phyloP scores from a whole-genome alignment of 2,888 invertebrate genomes.

The Agelastica alni region DNA sequence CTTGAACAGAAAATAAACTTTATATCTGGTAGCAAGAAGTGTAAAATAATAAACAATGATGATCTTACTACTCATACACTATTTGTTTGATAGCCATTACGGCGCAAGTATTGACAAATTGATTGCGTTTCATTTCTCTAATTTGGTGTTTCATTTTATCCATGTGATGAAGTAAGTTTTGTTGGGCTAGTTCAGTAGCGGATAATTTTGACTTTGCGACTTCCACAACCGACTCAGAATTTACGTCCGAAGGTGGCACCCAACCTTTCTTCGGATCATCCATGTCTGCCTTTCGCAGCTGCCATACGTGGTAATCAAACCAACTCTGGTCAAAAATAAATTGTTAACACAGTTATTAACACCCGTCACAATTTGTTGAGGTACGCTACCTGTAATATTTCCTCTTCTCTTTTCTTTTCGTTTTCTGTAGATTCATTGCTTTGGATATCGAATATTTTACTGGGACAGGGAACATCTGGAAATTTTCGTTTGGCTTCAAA shows the following conservation, averaged over 20 bases:
- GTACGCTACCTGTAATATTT: constrained; percentile 16
- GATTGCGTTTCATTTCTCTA: constrained; percentile 34
- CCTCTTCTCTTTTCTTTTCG: constrained; percentile 23
- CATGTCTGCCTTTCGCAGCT: constrained; percentile 46
- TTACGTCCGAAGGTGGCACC: constrained; percentile 31
- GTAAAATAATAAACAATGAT: too few species aligned
- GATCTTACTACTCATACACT: constrained; percentile 52
- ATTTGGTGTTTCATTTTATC: constrained; percentile 30
- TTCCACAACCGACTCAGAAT: neutral
- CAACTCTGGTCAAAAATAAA: too few species aligned
- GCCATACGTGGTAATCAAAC: constrained; percentile 47
- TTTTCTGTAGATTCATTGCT: neutral
- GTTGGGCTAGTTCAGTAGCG: constrained; percentile 8
- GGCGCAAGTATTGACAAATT: constrained; percentile 47
- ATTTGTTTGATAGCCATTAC: constrained; percentile 52
- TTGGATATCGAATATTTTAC: constrained; percentile 10
- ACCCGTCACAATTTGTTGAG: too few species aligned
- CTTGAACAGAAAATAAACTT: too few species aligned
- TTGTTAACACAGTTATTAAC: too few species aligned
- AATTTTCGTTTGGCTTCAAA: constrained; percentile 3
- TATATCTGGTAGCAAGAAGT: too few species aligned
- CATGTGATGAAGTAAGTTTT: constrained; percentile 33
- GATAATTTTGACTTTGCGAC: neutral
- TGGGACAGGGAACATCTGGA: constrained; percentile 20
- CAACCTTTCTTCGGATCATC: constrained; percentile 46